phyloP scores from a whole-genome alignment of 2,888 invertebrate species.

The Galerucella pusilla region DNA sequence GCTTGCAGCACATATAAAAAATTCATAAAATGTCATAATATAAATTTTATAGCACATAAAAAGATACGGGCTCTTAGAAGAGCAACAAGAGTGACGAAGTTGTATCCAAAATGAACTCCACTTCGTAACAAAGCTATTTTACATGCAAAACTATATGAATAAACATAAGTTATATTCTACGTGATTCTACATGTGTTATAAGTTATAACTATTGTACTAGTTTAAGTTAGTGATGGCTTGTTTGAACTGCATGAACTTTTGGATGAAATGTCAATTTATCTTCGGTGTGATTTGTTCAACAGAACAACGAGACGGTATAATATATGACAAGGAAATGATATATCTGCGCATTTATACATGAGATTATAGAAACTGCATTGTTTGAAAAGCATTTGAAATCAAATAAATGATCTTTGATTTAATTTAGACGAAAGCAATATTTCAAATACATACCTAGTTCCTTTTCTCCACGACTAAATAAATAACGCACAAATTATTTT shows the following conservation, averaged over 20 bases:
- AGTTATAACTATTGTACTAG: constrained; percentile 29
- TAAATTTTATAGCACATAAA: not conserved
- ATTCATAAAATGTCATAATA: not conserved
- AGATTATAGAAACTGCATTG: not conserved
- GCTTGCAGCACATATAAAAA: too few relatives aligned
- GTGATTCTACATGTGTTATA: constrained; percentile 25
- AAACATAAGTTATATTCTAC: constrained; percentile 31
- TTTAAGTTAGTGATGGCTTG: constrained; percentile 22
- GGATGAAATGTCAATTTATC: constrained; percentile 31
- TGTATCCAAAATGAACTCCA: constrained; percentile 15
- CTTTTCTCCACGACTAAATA: too few relatives aligned
- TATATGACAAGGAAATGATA: not conserved
- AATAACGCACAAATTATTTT: too few relatives aligned
- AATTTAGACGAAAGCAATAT: too few relatives aligned
- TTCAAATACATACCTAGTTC: too few relatives aligned
- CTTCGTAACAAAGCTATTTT: constrained; percentile 25
- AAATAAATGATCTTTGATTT: too few relatives aligned
- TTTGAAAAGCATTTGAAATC: not conserved
- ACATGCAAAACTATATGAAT: constrained; percentile 24
- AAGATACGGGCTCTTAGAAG: not conserved
- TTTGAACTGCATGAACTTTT: constrained; percentile 25
- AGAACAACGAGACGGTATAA: constrained; percentile 4
- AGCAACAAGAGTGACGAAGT: constrained; percentile 17
- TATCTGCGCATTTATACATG: not conserved
- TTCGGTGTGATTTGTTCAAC: constrained; percentile 21